Base-by-base conservation (phyloP, 1,140 invertebrate genomes). In the Lamellibrachia luymesi region DNA sequence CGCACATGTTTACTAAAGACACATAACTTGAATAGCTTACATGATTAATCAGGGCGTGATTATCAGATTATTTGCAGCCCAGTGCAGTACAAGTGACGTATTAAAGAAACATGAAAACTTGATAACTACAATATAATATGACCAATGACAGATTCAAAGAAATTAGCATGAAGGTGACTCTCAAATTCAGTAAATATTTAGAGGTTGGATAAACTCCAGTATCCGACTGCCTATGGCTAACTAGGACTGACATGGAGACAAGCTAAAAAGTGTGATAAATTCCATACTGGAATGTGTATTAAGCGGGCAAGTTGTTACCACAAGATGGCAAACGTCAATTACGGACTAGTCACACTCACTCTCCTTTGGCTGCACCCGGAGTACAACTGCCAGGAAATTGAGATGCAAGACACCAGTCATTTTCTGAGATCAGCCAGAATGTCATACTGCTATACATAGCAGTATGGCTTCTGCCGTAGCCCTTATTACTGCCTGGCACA, bases 1-100 rank as follows among this genome's bases (percentile, higher is more conserved):
- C 64, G 4, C 64, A 80, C 25, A 22, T 80, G 64, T 80, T 80
- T 80, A 80, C 64, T 22, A 80, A 80, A 80, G 64, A 80, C 64
- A 80, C 64, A 80, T 80, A 80, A 80, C 64, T 80, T 80, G 64
- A 80, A 80, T 80, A 80, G 64, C 64, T 80, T 80, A 80, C 64
- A 80, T 10, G 64, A 80, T 80, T 80, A 80, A 80, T 80, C 64
- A 80, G 0, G 13, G 64, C 25, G 25, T 80, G 64, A 80, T 80
- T 80, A 80, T 80, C 64, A 80, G 64, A 80, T 80, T 80, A 80
- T 8, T 80, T 80, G 13, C 64, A 80, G 13, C 64, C 64, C 25
- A 80, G 25, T 80, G 13, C 7, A 22, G 64, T 80, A 10, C 64
- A 80, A 80, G 64, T 80, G 64, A 22, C 64, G 25, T 80, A 80